phyloP scores from a whole-genome alignment of 2,888 invertebrate species.

The Apocheima hispidaria region DNA sequence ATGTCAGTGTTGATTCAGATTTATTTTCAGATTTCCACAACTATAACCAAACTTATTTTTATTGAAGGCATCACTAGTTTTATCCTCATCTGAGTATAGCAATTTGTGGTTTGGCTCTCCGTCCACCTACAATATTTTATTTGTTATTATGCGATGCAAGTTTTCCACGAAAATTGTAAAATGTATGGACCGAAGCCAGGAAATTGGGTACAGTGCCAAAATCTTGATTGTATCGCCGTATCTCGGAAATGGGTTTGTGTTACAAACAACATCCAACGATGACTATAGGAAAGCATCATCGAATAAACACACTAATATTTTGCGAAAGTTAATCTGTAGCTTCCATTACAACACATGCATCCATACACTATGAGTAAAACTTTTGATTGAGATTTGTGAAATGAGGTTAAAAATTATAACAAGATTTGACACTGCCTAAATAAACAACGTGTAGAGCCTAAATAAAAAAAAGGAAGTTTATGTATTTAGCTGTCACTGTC shows the following conservation, averaged over 20 bases:
- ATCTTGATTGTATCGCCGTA: constrained; percentile 18
- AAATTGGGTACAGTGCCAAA: constrained; percentile 25
- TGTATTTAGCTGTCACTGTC: no score
- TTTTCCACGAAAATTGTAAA: constrained; percentile 25
- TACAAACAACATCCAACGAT: neutral
- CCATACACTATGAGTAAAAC: no score
- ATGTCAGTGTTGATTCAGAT: no score
- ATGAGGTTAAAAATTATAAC: no score
- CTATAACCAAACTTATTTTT: neutral
- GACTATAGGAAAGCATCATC: neutral
- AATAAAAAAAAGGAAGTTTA: no score
- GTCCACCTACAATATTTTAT: constrained; percentile 4
- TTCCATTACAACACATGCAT: no score
- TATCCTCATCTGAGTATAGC: constrained; percentile 4
- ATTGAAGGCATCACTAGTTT: neutral
- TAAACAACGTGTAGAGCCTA: no score
- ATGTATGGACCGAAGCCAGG: constrained; percentile 14
- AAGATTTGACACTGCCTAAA: no score
- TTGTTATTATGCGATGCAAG: constrained; percentile 5
- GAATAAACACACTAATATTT: no score
- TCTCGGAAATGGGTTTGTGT: constrained; percentile 4
- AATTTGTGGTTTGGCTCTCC: constrained; percentile 39
- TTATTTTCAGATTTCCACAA: no score
- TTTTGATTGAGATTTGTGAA: no score
- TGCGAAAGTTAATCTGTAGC: no score